These are phyloP conservation scores for Mycetomoellerius zeteki DNA, from an alignment of 1,140 invertebrate species.

Conservation along the genomic window DNA sequence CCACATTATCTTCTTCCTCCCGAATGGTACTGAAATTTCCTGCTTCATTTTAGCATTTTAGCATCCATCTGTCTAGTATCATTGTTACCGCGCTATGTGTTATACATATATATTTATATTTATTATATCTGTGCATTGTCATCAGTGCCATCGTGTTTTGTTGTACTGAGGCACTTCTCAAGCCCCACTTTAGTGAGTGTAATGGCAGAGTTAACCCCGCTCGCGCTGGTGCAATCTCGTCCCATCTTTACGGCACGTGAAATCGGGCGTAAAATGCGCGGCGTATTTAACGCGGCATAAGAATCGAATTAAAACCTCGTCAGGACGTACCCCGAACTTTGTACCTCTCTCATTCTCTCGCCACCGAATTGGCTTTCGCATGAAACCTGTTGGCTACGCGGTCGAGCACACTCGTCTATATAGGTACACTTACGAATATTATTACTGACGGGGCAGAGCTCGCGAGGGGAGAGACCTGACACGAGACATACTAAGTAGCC, in stretches of 20 bases:
- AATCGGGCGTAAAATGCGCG: constrained; percentile 77
- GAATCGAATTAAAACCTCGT: constrained; percentile 84
- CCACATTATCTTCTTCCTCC: background rate
- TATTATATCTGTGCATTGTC: background rate
- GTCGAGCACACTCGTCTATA: constrained; percentile 74
- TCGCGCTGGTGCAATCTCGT: constrained; percentile 56
- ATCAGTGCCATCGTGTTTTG: background rate
- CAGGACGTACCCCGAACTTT: constrained; percentile 51
- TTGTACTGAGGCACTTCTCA: constrained; percentile 6
- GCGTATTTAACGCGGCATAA: constrained; percentile 79
- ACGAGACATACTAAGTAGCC: constrained; percentile 81
- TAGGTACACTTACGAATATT: constrained; percentile 82
- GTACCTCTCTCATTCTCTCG: constrained; percentile 65
- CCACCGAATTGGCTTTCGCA: constrained; percentile 80
- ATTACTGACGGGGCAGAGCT: constrained; percentile 68
- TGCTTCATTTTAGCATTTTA: background rate
- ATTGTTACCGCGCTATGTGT: background rate
- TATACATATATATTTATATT: background rate
- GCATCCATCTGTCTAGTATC: background rate
- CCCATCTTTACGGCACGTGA: constrained; percentile 67
- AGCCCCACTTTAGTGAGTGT: constrained; percentile 33
- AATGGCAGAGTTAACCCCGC: constrained; percentile 49
- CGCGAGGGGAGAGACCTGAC: constrained; percentile 78
- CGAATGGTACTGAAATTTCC: background rate
- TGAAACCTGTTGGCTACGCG: constrained; percentile 80